Evolutionary conservation across 2,113 vertebrate species (phyloP).

Genomic region (Gadus chalcogrammus): DNA sequence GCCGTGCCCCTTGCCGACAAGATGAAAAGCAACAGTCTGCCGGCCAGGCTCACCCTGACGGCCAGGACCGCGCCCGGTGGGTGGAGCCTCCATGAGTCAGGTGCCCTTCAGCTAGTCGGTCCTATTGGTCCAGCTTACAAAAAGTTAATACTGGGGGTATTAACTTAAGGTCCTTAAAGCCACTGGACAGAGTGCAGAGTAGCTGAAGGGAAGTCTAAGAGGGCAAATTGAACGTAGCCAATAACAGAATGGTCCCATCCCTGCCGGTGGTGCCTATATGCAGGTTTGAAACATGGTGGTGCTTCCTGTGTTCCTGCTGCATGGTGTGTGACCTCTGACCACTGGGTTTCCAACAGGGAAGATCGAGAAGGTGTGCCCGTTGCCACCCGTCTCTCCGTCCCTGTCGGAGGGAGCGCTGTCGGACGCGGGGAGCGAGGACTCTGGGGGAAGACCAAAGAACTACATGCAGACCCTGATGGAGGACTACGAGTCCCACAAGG

Average conservation of each 20-base stretch:
- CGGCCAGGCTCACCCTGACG: conserved; percentile 72
- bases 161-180: too few relatives aligned
- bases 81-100: background rate
- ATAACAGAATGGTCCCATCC: too few relatives aligned
- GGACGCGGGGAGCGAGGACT: conserved; percentile 80
- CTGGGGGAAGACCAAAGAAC: conserved; percentile 87
- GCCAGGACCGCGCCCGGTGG: conserved; percentile 89
- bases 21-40: conserved; percentile 76
- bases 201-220: too few relatives aligned
- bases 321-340: conserved; percentile 27
- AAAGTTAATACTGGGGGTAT: too few relatives aligned
- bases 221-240: too few relatives aligned
- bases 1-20: conserved; percentile 66
- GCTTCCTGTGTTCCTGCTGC: too few relatives aligned
- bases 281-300: too few relatives aligned
- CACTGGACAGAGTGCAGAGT: too few relatives aligned
- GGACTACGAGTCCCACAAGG: conserved; percentile 94
- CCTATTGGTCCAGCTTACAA: too few relatives aligned
- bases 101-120: background rate
- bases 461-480: conserved; percentile 98
- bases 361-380: conserved; percentile 88
- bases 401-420: conserved; percentile 81
- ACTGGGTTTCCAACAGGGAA: conserved; percentile 74
- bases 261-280: too few relatives aligned
- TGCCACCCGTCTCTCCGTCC: conserved; percentile 82